Conservation (phyloP, 2,888 invertebrate genomes). For the Chirona hameri region DNA sequence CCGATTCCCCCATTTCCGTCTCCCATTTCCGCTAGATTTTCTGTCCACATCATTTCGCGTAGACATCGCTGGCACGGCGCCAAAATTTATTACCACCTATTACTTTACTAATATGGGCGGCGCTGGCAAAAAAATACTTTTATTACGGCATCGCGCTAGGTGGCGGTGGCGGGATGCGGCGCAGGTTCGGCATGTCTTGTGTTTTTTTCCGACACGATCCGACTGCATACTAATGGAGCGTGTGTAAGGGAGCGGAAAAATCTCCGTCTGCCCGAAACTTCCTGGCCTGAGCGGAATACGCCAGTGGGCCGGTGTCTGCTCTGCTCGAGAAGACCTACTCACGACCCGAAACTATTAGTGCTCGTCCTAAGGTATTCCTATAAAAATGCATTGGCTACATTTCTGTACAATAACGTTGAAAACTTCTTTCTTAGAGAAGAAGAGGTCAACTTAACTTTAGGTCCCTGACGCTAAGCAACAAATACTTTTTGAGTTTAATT, state of each 20-base stretch:
- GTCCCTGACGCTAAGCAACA: too few relatives aligned
- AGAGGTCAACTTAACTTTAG: too few relatives aligned
- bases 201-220: background rate
- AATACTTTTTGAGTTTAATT: too few relatives aligned
- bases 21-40: constrained; percentile 1
- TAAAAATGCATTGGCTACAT: too few relatives aligned
- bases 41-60: constrained; percentile 9
- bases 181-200: background rate
- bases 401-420: too few relatives aligned
- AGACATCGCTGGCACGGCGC: background rate
- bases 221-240: background rate
- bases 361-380: too few relatives aligned
- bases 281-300: background rate
- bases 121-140: too few relatives aligned
- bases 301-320: background rate
- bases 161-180: background rate
- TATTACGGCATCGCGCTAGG: background rate
- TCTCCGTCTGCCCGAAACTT: background rate
- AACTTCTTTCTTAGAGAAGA: too few relatives aligned
- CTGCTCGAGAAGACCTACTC: too few relatives aligned
- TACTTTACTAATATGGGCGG: background rate
- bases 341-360: too few relatives aligned
- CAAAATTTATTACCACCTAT: constrained; percentile 1
- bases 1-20: background rate
- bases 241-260: constrained; percentile 26